Evolutionary conservation across 2,888 invertebrate species (phyloP), one percentile per base, ranked within the genome.

Genomic region (Microdon myrmicae): DNA sequence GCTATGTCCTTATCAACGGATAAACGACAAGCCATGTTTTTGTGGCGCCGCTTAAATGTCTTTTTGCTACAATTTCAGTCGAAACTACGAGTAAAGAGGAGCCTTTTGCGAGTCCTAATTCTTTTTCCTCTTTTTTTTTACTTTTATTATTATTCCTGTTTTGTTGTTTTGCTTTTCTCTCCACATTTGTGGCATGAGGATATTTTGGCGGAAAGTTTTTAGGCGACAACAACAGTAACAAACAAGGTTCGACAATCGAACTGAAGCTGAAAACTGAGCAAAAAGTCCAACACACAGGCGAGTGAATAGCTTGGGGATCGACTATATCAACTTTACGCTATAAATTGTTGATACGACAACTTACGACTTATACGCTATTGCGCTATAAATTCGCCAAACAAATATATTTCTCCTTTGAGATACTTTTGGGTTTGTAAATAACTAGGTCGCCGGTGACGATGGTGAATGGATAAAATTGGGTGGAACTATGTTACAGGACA

Each of bases 301-400:
- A n/a, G n/a, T n/a, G n/a, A n/a, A n/a, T 5, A 28, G 22, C 20
- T 44, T 7, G 28, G 44, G 25, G 37, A 41, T 37, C 39, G 45
- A 58, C 32, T 19, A 58, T 58, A 58, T 64, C 64, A 64, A 64
- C 58, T 64, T 47, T 58, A 58, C 34, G 64, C 64, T 47, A 64
- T 64, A 64, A 64, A 64, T 64, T 64, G 64, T 64, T 64, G 64
- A 64, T 64, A 64, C 64, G 53, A 64, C 58, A 64, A 64, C 64
- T 64, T 64, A 64, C 64, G 64, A 58, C 64, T 64, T 58, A 58
- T 64, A 64, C 58, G 47, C 64, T 53, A 64, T 60, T 64, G 58
- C 47, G 51, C 64, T 58, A 64, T 64, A 64, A 64, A 64, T 58
- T 53, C 47, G 53, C 45, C 39, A 43, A 45, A 49, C 38, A 55